Evolutionary conservation across 2,888 invertebrate species (phyloP), one percentile per base, ranked within the genome.

Genomic region (Stegophylla sp.): DNA sequence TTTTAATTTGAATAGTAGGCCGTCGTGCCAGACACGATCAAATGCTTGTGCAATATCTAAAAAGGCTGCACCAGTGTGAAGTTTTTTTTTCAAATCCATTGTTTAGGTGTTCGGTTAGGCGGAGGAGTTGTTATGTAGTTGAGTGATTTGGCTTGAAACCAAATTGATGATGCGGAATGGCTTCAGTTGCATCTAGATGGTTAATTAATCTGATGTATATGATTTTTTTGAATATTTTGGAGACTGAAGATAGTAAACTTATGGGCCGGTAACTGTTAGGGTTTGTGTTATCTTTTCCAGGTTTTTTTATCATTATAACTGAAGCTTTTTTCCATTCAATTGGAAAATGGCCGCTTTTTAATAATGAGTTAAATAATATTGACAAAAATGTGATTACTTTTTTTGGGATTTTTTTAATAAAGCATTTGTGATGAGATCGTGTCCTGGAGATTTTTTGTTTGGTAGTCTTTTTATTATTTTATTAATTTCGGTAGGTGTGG

Each of bases 71-170:
- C 63, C 28, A 3, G 63, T 74, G 0, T 74, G 20, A 1, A 5
- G 13, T 74, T 63, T 74, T 63, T 53, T 53, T 71, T 74, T n/a
- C 48, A 48, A 74, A 48, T n/a, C 48, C 63, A 63, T 74, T n/a
- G 3, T 43, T 72, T 43, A 73, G 43, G 0, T 59, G 17, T 43
- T 72, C 59, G 0, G 51, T 59, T 10, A 45, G 17, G 17, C n/a
- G 56, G 9, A 56, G 12, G 23, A 59, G 43, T 59, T 73, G 43
- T 59, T 59, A 59, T 3, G 1, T 45, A 13, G 41, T 61, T 15
- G 59, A 73, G 12, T 73, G n/a, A 17, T 43, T 61, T 26, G 26
- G 26, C 26, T 61, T 73, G 12, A 59, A 73, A 17, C 20, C 9
- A 48, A 74, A 74, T 61, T 26, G n/a, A 12, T 17, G 15, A 9